phyloP scores from a whole-genome alignment of 2,113 vertebrate genomes.

The Tyto alba region DNA sequence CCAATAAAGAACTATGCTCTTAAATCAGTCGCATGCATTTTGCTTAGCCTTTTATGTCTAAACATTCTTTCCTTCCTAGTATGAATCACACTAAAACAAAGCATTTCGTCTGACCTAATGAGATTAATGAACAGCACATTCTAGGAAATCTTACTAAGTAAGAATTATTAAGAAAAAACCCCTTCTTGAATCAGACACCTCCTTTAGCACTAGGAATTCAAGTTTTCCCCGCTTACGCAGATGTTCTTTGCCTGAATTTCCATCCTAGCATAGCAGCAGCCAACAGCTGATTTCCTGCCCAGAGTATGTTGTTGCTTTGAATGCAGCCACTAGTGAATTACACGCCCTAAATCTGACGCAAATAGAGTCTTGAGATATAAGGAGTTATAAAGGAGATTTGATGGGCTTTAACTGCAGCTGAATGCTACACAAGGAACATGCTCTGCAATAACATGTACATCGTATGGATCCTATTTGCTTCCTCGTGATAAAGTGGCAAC shows the following conservation, averaged over 20 bases:
- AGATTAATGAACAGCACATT: not conserved
- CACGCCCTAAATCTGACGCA: not conserved
- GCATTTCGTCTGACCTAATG: not conserved
- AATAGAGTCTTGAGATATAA: slow-evolving; percentile 21
- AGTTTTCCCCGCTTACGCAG: not conserved
- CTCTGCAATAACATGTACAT: not conserved
- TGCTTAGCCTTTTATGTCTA: not conserved
- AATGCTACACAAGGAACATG: not conserved
- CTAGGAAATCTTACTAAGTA: not conserved
- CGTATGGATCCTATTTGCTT: slow-evolving; percentile 65
- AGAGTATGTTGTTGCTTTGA: not conserved
- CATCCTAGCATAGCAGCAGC: not conserved
- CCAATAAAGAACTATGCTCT: not conserved
- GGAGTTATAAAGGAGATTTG: slow-evolving; percentile 16
- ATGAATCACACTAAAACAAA: not conserved
- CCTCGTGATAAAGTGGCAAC: slow-evolving; percentile 70
- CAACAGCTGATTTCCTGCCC: not conserved
- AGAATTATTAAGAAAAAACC: not conserved
- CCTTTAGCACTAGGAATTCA: not conserved
- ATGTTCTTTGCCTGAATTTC: not conserved
- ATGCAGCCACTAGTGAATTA: not conserved
- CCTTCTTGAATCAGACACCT: not conserved
- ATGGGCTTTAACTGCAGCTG: slow-evolving; percentile 30
- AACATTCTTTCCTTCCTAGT: not conserved
- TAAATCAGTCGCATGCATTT: not conserved